A percentile compares a stretch with the other conserved stretches of the same genome.
Conservation (phyloP, 2,113 vertebrate species). For the Nesoenas mayeri region DNA sequence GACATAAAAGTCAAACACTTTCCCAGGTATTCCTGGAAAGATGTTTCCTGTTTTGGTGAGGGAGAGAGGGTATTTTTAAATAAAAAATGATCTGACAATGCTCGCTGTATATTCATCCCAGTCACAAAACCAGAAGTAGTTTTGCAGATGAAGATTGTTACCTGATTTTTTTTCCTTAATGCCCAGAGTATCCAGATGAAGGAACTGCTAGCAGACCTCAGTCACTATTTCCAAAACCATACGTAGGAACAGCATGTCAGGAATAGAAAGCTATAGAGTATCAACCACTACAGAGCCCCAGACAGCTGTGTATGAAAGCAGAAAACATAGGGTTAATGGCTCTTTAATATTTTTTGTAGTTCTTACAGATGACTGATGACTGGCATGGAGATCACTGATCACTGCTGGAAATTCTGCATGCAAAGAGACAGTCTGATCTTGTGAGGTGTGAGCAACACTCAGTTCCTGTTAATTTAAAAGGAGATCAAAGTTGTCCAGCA, state of each 20-base stretch:
- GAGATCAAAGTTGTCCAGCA: background rate
- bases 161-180: background rate
- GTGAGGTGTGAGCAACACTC: background rate
- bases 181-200: constrained; percentile 30
- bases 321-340: constrained; percentile 20
- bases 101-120: background rate
- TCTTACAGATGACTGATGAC: background rate
- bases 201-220: constrained; percentile 33
- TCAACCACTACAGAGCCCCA: background rate
- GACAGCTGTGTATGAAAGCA: constrained; percentile 31
- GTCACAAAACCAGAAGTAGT: constrained; percentile 35
- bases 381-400: background rate
- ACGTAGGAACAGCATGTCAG: background rate
- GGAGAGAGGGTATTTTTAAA: constrained; percentile 15
- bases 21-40: constrained; percentile 49
- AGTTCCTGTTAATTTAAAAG: background rate
- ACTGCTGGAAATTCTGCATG: background rate
- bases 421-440: background rate
- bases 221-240: constrained; percentile 3
- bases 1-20: constrained; percentile 14
- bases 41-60: constrained; percentile 40
- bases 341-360: background rate
- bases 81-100: constrained; percentile 22
- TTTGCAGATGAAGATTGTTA: constrained; percentile 33
- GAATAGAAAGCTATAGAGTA: constrained; percentile 33